Base-by-base conservation (phyloP, 2,888 invertebrate species). In the Caenorhabditis virilis region DNA sequence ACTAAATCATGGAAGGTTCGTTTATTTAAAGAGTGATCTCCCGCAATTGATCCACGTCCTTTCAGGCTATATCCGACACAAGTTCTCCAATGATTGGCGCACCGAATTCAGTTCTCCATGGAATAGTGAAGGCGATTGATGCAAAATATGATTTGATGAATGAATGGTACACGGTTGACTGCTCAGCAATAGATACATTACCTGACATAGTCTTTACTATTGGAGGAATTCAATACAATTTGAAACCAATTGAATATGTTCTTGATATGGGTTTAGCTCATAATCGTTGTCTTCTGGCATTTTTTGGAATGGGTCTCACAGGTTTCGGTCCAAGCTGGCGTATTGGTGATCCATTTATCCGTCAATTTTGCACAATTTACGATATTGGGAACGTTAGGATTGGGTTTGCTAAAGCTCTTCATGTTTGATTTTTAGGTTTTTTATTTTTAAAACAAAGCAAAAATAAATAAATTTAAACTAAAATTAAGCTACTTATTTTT, bases 61-160 rank as follows among this genome's bases (percentile, higher is more conserved):
- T n/a, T n/a, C 54, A 62, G 48, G 79, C 71, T 52, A 78, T 78
- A 68, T 77, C 77, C 41, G 78, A 79, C 65, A 79, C 79, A 46
- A 78, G 79, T 45, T 75, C 76, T 41, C 75, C 76, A 22, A 73
- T 70, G 72, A 64, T 77, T 67, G 76, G 74, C 52, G 71, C 72
- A 39, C 72, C 72, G 23, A 45, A 41, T 46, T 50, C 60, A 11
- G 57, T 75, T 47, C 42, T 70, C 48, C 41, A 46, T 36, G 49
- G 33, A 30, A 49, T 78, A 60, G 71, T 73, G 53, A 59, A 68
- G 58, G 63, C 58, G 22, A 70, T 68, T 55, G 58, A 57, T 35
- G 77, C 76, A 66, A 59, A 62, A 39, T 76, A 53, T 70, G 67
- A 75, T 69, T 66, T 52, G 52, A 20, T 46, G 18, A 27, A 58